Evolutionary conservation across 2,888 invertebrate species (phyloP), one percentile per base, ranked within the genome.

Genomic region (Cephonodes hylas): DNA sequence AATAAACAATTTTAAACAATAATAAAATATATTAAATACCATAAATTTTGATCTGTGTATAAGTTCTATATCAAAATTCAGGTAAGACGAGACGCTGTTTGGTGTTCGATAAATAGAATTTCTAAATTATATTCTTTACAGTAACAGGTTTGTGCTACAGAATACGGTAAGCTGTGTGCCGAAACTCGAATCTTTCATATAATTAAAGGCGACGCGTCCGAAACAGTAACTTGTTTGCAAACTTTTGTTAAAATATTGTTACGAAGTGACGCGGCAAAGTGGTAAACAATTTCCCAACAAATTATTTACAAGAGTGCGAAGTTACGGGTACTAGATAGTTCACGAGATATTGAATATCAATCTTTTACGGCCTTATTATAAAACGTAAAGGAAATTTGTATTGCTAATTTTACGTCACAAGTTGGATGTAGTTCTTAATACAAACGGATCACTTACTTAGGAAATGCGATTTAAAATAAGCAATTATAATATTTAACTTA

Each of bases 201-300:
- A 85, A 85, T 86, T 83, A 75, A 77, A 85, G 75, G 77, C 77
- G 79, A 79, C 81, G 74, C 77, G 73, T 74, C 73, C 70, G 64
- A 75, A 76, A 75, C 76, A 79, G 65, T 66, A 74, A 79, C 72
- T 83, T 79, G 74, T 78, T 79, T 69, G 65, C 62, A 61, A 81
- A 83, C 75, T 82, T 79, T 66, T 64, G 70, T 67, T 72, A 71
- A 71, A 79, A 81, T 77, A 79, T 78, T 77, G 74, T 75, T 73
- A 60, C 62, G 62, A 71, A 73, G 63, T 71, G 67, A 68, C 65
- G 62, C 63, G 64, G 56, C 53, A 31, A 62, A 61, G 53, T 63
- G 25, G 63, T 64, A 63, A 67, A 76, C 72, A 76, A 73, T 74
- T 73, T 72, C 63, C 67, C 63, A 74, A 74, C 71, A 76, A 74